Evolutionary conservation across 2,113 vertebrate species (phyloP), one percentile per base, ranked within the genome.

Genomic region (Proteles cristata): DNA sequence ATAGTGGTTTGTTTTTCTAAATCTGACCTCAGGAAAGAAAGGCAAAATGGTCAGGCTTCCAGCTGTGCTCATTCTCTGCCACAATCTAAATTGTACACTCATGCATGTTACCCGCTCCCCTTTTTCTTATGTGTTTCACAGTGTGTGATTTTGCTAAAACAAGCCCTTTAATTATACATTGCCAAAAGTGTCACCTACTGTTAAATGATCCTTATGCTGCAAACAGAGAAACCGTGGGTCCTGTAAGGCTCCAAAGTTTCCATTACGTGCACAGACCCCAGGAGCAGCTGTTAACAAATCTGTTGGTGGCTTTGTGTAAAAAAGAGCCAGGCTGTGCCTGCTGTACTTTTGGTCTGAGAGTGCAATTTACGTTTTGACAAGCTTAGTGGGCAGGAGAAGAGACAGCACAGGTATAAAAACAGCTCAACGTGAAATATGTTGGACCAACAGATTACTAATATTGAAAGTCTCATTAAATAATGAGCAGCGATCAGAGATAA

Each of bases 271-370:
- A 81, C 69, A 93, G 76, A 97, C 63, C 88, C 50, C 45, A 94
- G 96, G 93, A 97, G 97, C 96, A 97, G 97, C 93, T 96, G 94
- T 98, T 98, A 95, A 96, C 90, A 95, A 97, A 97, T 92, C 97
- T 96, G 92, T 74, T 88, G 31, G 12, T 68, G 92, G 88, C 69
- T 81, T 90, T 94, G 28, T 93, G 86, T 79, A 90, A 84, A 95
- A 94, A 93, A 80, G 58, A 96, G 53, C 43, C 98, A 95, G 98
- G 88, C 58, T 96, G 95, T 81, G 93, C 76, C 95, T 97, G 86
- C 95, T 97, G 86, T 92, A 86, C 77, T 97, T 95, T 93, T 87
- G 96, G 96, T 97, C 90, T 82, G 94, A 92, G 33, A 97, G 69
- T 26, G 9, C 77, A 93, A 35, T 91, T 90, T 76, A 0, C 6